Base-by-base conservation (phyloP, 2,888 invertebrate species). In the Tiliacea citrago region DNA sequence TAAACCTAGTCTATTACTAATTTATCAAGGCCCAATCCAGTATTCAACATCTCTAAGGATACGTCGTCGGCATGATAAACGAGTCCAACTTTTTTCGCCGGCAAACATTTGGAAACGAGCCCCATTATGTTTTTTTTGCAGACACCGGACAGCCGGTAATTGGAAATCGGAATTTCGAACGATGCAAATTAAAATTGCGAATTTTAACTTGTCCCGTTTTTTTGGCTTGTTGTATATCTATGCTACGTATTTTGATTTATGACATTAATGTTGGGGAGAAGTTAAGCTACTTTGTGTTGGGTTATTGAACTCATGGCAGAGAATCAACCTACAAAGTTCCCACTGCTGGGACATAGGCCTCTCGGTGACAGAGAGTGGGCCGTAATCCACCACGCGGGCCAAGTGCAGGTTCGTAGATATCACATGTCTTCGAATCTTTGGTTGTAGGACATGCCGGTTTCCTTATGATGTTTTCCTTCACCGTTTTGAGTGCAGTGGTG, bases 181-280 rank as follows among this genome's bases (percentile, higher is more conserved):
- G 77, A 81, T 78, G 77, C 73, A 84, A 78, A 82, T 88, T 86
- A 75, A 86, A 82, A 81, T 81, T 74, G 71, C 77, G 73, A 81
- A 73, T 76, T 77, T 83, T 73, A 77, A 73, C 57, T 67, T 12
- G 69, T 24, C 3, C 8, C 3, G n/a, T 71, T 75, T 77, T 81
- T 75, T 67, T 45, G 47, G 12, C 29, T 51, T 49, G 69, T 70
- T 74, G 67, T 74, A 67, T 55, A 39, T 55, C 47, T 47, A 53
- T 72, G 49, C 16, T 12, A 18, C 9, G 39, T 60, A 42, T 65
- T 77, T 71, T 65, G 21, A 71, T 72, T 69, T 49, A 42, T 58
- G 55, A 57, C 60, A 42, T 65, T 68, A 12, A n/a, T 55, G n/a
- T 42, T 35, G 12, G 3, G 18, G 8, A 57, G 57, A 42, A 21